phyloP scores from a whole-genome alignment of 1,140 invertebrate genomes.

The Trichoplusia ni region DNA sequence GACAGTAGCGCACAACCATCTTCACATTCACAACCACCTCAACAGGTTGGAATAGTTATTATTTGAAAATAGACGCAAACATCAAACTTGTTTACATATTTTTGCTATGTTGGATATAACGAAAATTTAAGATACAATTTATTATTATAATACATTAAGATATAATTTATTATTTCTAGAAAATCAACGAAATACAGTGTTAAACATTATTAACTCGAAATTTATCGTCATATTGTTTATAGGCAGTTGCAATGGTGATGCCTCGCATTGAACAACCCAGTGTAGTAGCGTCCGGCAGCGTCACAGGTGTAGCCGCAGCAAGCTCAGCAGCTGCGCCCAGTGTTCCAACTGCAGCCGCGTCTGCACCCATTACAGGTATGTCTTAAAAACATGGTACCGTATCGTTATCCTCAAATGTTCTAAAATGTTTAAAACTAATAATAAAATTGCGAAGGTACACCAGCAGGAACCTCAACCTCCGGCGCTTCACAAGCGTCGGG shows the following conservation, averaged over 20 bases:
- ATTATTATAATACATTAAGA: neutral
- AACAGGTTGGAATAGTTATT: too few species aligned
- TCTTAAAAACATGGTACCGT: neutral
- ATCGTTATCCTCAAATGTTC: too few species aligned
- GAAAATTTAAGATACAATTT: too few species aligned
- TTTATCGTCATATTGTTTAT: slow-evolving; percentile 35
- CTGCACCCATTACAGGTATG: slow-evolving; percentile 42
- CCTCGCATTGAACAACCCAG: slow-evolving; percentile 85
- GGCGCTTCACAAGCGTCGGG: slow-evolving; percentile 30
- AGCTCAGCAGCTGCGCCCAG: slow-evolving; percentile 59
- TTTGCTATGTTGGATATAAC: too few species aligned
- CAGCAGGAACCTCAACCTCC: slow-evolving; percentile 10
- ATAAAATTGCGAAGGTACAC: neutral
- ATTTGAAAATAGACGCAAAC: too few species aligned
- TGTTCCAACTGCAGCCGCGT: slow-evolving; percentile 43
- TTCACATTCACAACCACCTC: slow-evolving; percentile 68
- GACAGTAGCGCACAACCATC: slow-evolving; percentile 70
- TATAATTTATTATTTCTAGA: neutral
- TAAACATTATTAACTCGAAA: neutral
- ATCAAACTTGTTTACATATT: too few species aligned
- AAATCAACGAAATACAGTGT: neutral
- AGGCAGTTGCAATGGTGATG: slow-evolving; percentile 88
- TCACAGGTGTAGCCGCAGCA: slow-evolving; percentile 40
- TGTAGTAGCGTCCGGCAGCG: slow-evolving; percentile 43
- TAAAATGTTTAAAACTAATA: too few species aligned